phyloP scores from a whole-genome alignment of 2,888 invertebrate genomes.

The Dolomedes plantarius region DNA sequence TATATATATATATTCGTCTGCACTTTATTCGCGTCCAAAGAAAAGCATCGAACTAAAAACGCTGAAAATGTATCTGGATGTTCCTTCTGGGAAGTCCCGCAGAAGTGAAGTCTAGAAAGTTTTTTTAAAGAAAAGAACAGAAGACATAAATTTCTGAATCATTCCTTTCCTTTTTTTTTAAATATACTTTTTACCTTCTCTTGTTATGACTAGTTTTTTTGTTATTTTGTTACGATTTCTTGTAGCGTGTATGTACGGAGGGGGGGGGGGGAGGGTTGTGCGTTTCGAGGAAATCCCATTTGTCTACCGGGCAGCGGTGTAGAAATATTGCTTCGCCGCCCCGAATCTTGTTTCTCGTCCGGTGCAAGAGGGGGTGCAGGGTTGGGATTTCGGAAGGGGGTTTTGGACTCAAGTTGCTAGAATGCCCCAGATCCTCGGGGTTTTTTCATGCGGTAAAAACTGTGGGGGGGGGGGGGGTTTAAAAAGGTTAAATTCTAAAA shows the following conservation, averaged over 20 bases:
- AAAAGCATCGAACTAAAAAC: conserved; percentile 38
- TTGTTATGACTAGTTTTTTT: conserved; percentile 39
- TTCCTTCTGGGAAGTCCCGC: conserved; percentile 11
- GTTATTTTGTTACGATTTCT: conserved; percentile 28
- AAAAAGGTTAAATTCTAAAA: no score
- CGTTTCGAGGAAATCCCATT: conserved; percentile 10
- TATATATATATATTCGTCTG: not conserved
- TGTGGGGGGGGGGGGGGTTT: no score
- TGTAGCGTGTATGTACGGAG: no score
- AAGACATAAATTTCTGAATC: conserved; percentile 52
- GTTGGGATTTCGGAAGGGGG: no score
- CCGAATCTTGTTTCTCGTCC: no score
- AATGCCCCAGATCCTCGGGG: no score
- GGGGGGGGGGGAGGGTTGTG: not conserved
- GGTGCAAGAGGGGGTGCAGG: no score
- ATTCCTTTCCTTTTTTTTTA: conserved; percentile 12
- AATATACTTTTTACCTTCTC: no score
- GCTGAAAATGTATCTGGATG: conserved; percentile 29
- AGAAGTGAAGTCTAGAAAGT: conserved; percentile 35
- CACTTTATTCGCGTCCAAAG: not conserved
- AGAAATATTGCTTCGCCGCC: not conserved
- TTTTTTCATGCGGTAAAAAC: no score
- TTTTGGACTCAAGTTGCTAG: no score
- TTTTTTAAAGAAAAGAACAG: conserved; percentile 38
- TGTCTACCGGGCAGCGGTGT: conserved; percentile 14